Conservation (phyloP, 2,113 vertebrate genomes). For the Pachyramphus minor region DNA sequence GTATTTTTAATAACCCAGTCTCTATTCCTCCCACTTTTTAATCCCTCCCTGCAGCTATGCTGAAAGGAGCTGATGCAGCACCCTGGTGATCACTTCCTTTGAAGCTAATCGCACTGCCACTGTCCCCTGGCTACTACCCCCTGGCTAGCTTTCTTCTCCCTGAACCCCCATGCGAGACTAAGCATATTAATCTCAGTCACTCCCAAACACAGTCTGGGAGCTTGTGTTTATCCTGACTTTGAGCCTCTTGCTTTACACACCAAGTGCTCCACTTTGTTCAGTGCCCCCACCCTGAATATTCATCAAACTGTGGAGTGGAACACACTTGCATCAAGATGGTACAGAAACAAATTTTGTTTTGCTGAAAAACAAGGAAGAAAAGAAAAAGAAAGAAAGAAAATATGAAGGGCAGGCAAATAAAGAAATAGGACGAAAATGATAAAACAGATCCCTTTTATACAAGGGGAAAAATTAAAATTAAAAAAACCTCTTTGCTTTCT, state of each 20-base stretch:
- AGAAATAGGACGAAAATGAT: not conserved
- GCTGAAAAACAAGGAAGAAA: not conserved
- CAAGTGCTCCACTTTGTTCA: slow-evolving; percentile 24
- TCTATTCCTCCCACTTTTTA: not conserved
- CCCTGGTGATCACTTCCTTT: slow-evolving; percentile 19
- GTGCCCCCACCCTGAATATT: slow-evolving; percentile 3
- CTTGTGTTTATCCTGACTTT: slow-evolving; percentile 15
- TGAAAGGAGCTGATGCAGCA: not conserved
- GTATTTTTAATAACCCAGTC: slow-evolving; percentile 36
- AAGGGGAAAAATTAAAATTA: not conserved
- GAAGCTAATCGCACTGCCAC: slow-evolving; percentile 37
- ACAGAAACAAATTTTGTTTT: not conserved
- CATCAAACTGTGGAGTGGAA: not conserved
- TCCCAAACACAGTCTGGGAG: slow-evolving; percentile 8
- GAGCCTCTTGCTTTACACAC: slow-evolving; percentile 12
- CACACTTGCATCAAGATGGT: not conserved
- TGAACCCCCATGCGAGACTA: slow-evolving; percentile 16
- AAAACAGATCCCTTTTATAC: not conserved
- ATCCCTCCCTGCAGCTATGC: slow-evolving; percentile 24
- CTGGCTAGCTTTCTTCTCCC: slow-evolving; percentile 8
- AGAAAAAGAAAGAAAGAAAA: too few species aligned
- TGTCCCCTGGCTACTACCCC: not conserved
- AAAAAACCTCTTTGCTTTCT: not conserved
- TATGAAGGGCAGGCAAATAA: not conserved
- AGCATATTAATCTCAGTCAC: not conserved